These are phyloP conservation scores for Mesocentrotus franciscanus DNA, from an alignment of 53 echinoderm and acorn worm genomes.

Conservation along the genomic window DNA sequence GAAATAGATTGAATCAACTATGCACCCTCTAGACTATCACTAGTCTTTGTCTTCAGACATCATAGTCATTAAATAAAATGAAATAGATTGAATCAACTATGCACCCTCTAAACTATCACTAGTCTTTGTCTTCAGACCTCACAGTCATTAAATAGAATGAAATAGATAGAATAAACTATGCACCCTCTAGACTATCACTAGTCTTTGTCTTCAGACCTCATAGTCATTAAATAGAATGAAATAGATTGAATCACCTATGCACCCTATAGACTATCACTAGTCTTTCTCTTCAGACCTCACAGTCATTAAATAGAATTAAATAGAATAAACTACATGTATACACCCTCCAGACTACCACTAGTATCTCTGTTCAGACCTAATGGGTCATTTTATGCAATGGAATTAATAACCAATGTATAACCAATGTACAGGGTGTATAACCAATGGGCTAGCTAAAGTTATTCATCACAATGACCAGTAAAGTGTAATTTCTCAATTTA, in stretches of 20 bases:
- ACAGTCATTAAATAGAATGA: neutral
- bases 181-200: neutral
- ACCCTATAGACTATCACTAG: neutral
- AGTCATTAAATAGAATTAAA: neutral
- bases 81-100: slow-evolving; percentile 6
- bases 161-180: neutral
- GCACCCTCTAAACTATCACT: neutral
- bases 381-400: no score
- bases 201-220: neutral
- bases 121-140: neutral
- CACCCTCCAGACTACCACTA: no score
- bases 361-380: no score
- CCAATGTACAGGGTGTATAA: no score
- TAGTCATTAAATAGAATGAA: neutral
- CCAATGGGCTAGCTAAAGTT: no score
- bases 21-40: neutral
- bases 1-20: slow-evolving; percentile 2
- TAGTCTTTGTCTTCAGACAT: neutral
- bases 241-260: neutral
- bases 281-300: neutral
- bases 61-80: neutral
- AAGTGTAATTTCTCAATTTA: no score
- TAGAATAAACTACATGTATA: neutral
- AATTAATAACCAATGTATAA: no score
- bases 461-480: no score